A percentile compares a stretch with the other conserved stretches of the same genome.
Evolutionary conservation across 1,140 invertebrate genomes (phyloP).

Genomic region (Euura saliciscinereae): DNA sequence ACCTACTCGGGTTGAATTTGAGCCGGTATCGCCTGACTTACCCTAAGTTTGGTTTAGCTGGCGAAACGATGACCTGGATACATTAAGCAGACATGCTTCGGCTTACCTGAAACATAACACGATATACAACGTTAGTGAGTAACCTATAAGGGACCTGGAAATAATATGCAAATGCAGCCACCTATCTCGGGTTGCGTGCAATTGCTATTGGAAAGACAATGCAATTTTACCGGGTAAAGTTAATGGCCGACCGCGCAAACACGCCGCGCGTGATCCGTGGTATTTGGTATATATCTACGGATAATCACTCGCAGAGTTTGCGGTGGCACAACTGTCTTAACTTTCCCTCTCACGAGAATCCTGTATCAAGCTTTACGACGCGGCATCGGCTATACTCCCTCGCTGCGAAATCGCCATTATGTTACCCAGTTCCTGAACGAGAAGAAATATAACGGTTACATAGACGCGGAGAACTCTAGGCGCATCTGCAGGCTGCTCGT

Average conservation of each 20-base stretch:
- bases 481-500: too few relatives aligned
- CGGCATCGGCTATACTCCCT: conserved; percentile 17
- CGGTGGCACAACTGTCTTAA: conserved; percentile 25
- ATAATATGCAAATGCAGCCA: conserved; percentile 37
- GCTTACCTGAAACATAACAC: conserved; percentile 20
- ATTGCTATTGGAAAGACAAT: conserved; percentile 53
- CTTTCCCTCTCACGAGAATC: conserved; percentile 54
- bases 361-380: background rate
- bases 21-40: background rate
- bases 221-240: conserved; percentile 29
- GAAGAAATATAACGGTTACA: too few relatives aligned
- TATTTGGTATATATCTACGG: conserved; percentile 55
- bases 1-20: background rate
- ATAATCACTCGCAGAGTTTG: conserved; percentile 48
- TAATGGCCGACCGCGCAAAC: conserved; percentile 42
- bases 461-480: background rate
- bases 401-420: conserved; percentile 19
- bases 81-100: conserved; percentile 33
- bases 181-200: conserved; percentile 21
- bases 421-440: too few relatives aligned
- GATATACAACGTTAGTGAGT: conserved; percentile 6
- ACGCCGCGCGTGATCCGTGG: conserved; percentile 49
- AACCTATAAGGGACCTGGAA: conserved; percentile 31
- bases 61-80: conserved; percentile 25
- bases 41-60: background rate